Evolutionary conservation across 2,797 vertebrate genomes (phyloP).

Genomic region (Microchirus variegatus): DNA sequence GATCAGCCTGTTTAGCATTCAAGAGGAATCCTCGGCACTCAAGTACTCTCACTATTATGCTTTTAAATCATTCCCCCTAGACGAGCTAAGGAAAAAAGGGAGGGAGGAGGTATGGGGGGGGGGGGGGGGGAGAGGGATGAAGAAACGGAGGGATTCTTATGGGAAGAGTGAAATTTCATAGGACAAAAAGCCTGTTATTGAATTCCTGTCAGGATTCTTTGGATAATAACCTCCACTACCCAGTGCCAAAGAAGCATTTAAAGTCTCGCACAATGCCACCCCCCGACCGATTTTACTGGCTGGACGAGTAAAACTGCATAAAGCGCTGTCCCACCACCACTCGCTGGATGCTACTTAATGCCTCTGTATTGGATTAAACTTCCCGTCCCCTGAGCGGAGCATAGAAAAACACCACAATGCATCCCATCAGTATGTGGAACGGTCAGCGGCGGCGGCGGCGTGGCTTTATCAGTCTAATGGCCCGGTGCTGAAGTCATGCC

Average conservation of each 20-base stretch:
- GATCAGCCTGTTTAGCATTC: constrained; percentile 76
- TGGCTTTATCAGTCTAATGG: constrained; percentile 14
- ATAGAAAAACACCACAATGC: constrained; percentile 46
- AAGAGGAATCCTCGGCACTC: constrained; percentile 67
- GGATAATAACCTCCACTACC: constrained; percentile 67
- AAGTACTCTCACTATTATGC: constrained; percentile 75
- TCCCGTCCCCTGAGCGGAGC: constrained; percentile 31
- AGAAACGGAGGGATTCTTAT: constrained; percentile 62
- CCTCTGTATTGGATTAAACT: constrained; percentile 46
- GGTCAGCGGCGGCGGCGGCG: constrained; percentile 8
- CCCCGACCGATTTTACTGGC: constrained; percentile 46
- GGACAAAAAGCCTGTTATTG: constrained; percentile 72
- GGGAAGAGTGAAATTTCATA: constrained; percentile 70
- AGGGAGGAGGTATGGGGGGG: constrained; percentile 27
- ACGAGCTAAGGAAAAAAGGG: constrained; percentile 40
- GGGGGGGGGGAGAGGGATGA: constrained; percentile 18
- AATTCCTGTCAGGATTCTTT: constrained; percentile 77
- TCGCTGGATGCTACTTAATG: constrained; percentile 32
- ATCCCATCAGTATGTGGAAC: constrained; percentile 38
- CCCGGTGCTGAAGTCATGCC: constrained; percentile 11
- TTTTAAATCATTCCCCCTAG: constrained; percentile 74
- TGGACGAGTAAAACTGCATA: constrained; percentile 38
- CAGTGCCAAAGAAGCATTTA: constrained; percentile 58
- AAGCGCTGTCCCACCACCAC: constrained; percentile 45
- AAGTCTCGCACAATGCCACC: constrained; percentile 50